Evolutionary conservation across 2,113 vertebrate genomes (phyloP), one percentile per base, ranked within the genome.

Genomic region (Centrocercus urophasianus): DNA sequence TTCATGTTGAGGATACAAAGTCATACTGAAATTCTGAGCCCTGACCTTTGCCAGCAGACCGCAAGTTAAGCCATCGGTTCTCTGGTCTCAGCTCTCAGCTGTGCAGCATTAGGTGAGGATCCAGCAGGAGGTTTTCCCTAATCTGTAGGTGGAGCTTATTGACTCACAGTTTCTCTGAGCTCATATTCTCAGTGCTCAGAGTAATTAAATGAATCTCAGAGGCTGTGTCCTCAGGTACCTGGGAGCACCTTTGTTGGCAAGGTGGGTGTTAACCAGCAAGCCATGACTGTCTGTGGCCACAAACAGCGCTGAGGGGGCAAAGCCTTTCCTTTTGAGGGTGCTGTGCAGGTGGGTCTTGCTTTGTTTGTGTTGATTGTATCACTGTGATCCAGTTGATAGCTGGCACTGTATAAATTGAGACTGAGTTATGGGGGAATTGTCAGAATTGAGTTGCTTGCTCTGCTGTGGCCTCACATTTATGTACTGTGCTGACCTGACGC

Each of bases 381-480:
- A 0, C 0, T 0, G 11, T 3, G 61, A 24, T 30, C 11, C 69
- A n/a, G 38, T 0, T 1, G 8, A 7, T 0, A 6, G 52, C 38
- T 11, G 56, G 30, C 13, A 63, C 0, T 13, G n/a, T 20, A 13
- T 0, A 11, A 0, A 34, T 14, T 54, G 7, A 6, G 45, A 4
- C 45, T 10, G 4, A 50, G 22, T 19, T 66, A 30, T 12, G n/a
- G 43, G 28, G 54, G 65, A 45, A 10, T 28, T 73, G 56, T 10
- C 28, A 6, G 59, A 32, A 64, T 65, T 56, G 81, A 65, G 76
- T 80, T 70, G 60, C 47, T 50, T 76, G 82, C 64, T 90, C 40
- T 87, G 70, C 40, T 3, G 11, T 22, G 86, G 19, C 59, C 22
- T 84, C 43, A 27, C 17, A 2, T 25, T 24, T 25, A 4, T 11